phyloP scores from a whole-genome alignment of 1,140 invertebrate genomes.

The Euborellia annulipes region DNA sequence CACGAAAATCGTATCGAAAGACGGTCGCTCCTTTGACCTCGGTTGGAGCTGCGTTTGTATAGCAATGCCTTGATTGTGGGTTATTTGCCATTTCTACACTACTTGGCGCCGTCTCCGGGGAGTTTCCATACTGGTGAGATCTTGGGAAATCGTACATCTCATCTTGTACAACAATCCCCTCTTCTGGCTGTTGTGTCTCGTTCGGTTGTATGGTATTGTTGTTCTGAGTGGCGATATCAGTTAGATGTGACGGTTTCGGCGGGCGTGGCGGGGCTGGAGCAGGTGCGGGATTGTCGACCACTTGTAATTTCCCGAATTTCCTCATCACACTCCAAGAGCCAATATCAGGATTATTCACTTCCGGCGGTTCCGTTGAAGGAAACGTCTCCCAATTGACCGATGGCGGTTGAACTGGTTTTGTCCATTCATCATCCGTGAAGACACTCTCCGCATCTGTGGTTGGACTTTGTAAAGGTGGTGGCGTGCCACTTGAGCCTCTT shows the following conservation, averaged over 20 bases:
- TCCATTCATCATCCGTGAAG: slow-evolving; percentile 39
- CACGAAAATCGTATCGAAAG: slow-evolving; percentile 39
- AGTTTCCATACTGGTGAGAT: slow-evolving; percentile 34
- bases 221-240: slow-evolving; percentile 21
- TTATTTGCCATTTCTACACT: slow-evolving; percentile 13
- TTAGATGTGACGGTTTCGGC: slow-evolving; percentile 51
- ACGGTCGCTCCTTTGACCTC: slow-evolving; percentile 37
- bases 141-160: slow-evolving; percentile 58
- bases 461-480: slow-evolving; percentile 33
- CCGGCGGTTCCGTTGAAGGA: slow-evolving; percentile 35
- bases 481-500: slow-evolving; percentile 11
- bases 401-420: slow-evolving; percentile 12
- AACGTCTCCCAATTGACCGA: slow-evolving; percentile 39
- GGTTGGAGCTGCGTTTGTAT: slow-evolving; percentile 51
- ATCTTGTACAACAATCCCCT: slow-evolving; percentile 30
- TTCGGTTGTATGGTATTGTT: no score
- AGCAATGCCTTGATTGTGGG: slow-evolving; percentile 38
- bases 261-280: slow-evolving; percentile 46
- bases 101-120: slow-evolving; percentile 21
- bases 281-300: slow-evolving; percentile 20
- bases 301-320: slow-evolving; percentile 35
- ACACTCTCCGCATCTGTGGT: slow-evolving; percentile 36
- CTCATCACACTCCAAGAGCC: slow-evolving; percentile 38
- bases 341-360: slow-evolving; percentile 20
- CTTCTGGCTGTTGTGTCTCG: no score